phyloP scores from a whole-genome alignment of 2,113 vertebrate species.

The Stegastes partitus region DNA sequence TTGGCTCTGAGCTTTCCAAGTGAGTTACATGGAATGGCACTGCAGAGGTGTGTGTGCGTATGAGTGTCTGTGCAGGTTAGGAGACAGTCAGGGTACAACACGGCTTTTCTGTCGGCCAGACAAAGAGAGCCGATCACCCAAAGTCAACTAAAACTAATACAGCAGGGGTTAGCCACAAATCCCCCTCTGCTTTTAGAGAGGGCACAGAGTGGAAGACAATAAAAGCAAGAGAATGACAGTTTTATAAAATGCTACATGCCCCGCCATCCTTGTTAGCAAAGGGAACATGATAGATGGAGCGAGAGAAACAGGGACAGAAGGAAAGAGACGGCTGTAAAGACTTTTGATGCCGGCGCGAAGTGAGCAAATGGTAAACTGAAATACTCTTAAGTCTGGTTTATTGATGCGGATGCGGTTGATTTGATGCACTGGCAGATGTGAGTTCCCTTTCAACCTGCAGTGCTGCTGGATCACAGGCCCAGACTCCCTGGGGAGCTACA shows the following conservation, averaged over 20 bases:
- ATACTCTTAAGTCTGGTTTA: constrained; percentile 68
- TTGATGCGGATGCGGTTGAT: constrained; percentile 72
- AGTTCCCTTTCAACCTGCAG: constrained; percentile 70
- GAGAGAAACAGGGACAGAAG: constrained; percentile 16
- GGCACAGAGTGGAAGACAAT: constrained; percentile 11
- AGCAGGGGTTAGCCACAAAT: constrained; percentile 52
- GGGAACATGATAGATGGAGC: constrained; percentile 37
- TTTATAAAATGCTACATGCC: constrained; percentile 50
- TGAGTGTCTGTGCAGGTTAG: constrained; percentile 13
- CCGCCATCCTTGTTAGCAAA: constrained; percentile 36
- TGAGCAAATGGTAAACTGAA: constrained; percentile 63
- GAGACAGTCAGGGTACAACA: constrained; percentile 24
- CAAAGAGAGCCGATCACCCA: constrained; percentile 38
- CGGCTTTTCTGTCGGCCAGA: constrained; percentile 50
- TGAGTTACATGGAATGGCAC: constrained; percentile 5
- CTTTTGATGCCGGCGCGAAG: constrained; percentile 35
- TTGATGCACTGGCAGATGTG: constrained; percentile 59
- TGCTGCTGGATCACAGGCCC: constrained; percentile 66
- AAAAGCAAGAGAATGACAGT: constrained; percentile 36
- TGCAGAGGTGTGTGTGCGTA: constrained; percentile 29
- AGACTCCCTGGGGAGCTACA: constrained; percentile 66
- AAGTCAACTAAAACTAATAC: constrained; percentile 68
- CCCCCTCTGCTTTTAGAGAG: constrained; percentile 58
- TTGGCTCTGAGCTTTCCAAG: constrained; percentile 49
- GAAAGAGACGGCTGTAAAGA: constrained; percentile 34